A percentile compares a stretch with the other conserved stretches of the same genome.
Conservation (phyloP, 2,888 invertebrate genomes). For the Scaptomyza parva region DNA sequence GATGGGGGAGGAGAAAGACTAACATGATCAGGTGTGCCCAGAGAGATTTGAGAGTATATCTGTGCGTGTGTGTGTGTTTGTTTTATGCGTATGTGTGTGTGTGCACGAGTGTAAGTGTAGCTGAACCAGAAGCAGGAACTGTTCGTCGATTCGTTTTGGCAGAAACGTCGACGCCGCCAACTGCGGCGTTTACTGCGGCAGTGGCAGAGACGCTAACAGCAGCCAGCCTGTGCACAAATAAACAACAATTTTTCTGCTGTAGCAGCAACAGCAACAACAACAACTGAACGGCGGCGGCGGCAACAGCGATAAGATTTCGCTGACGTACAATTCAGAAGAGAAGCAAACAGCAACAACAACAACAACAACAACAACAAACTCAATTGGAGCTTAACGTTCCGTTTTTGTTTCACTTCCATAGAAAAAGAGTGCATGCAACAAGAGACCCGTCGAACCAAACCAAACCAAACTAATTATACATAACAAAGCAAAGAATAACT, state of each 20-base stretch:
- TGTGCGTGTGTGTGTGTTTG: conserved; percentile 21
- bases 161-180: conserved; percentile 23
- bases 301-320: conserved; percentile 77
- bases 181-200: conserved; percentile 24
- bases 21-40: conserved; percentile 68
- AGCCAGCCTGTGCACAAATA: conserved; percentile 66
- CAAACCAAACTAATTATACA: conserved; percentile 2
- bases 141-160: conserved; percentile 60
- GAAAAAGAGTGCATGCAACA: conserved; percentile 77
- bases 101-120: too few relatives aligned
- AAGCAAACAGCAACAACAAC: conserved; percentile 19
- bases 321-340: conserved; percentile 66
- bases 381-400: conserved; percentile 79
- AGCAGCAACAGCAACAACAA: conserved; percentile 3
- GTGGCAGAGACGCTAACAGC: conserved; percentile 17
- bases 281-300: conserved; percentile 6
- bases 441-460: conserved; percentile 73
- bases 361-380: conserved; percentile 53
- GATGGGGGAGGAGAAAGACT: conserved; percentile 9
- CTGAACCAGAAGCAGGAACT: conserved; percentile 81
- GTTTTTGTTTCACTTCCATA: conserved; percentile 78
- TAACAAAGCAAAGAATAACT: conserved; percentile 23
- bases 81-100: conserved; percentile 30
- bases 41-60: conserved; percentile 4
- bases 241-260: conserved; percentile 71